Base-by-base conservation (phyloP, 1,140 invertebrate genomes). In the Harpegnathos saltator region DNA sequence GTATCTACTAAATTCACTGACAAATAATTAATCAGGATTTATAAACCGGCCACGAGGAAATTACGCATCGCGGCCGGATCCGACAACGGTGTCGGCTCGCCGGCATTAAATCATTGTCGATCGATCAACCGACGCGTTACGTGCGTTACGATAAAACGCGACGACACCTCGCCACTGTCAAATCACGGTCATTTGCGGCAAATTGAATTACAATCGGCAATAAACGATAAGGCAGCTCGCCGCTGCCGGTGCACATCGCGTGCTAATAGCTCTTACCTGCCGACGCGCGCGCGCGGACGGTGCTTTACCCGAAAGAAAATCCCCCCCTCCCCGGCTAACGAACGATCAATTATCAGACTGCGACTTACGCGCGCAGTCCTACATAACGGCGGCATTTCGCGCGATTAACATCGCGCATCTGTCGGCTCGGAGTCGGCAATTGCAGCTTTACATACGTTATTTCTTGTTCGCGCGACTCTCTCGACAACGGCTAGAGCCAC, bases 11-110 rank as follows among this genome's bases (percentile, higher is more conserved):
- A 65, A 38, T 29, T 69, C 75, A 58, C 33, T 80, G 75, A 80
- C 75, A 80, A 80, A 80, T 80, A 80, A 80, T 80, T 80, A 80
- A 80, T 80, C 65, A 71, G 75, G 75, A 80, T 80, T 80, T 80
- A 80, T 80, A 80, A 80, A 80, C 75, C 75, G 75, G 54, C 75
- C 75, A 29, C 52, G 75, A 65, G 75, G 75, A 80, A 80, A 80
- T 80, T 80, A 80, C 75, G 65, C 75, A 80, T 58, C 65, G n/a
- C n/a, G 65, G 69, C 14, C 75, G 75, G 38, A 80, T 80, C 58
- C 52, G 52, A 68, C 33, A 71, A 80, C 65, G 65, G 38, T 59
- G 65, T 33, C 33, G 63, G 65, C 69, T 24, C 62, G 62, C 62
- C 50, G 22, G 65, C 65, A 80, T 80, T 80, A 80, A 80, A 80